Conservation (phyloP, 2,113 vertebrate species). For the Vicugna pacos region DNA sequence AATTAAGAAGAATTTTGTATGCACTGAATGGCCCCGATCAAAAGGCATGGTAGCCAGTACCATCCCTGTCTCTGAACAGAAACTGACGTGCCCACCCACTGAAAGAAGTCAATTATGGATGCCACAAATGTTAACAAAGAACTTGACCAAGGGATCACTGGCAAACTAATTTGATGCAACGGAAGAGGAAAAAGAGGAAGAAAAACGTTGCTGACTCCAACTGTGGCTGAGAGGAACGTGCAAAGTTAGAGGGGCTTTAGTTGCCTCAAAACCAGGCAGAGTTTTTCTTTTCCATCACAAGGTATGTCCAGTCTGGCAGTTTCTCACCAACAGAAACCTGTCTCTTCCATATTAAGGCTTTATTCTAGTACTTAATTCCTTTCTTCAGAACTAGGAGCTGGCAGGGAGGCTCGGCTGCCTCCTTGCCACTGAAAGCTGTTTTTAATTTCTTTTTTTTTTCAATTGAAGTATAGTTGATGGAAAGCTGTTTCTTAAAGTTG, state of each 20-base stretch:
- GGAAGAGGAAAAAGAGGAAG: background rate
- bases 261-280: background rate
- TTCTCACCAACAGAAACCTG: background rate
- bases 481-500: slow-evolving; percentile 4
- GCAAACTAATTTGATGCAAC: background rate
- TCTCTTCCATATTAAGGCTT: background rate
- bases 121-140: background rate
- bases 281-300: background rate
- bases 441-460: background rate
- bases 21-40: background rate
- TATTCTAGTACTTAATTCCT: background rate
- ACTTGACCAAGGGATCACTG: background rate
- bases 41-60: background rate
- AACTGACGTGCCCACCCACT: background rate
- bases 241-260: background rate
- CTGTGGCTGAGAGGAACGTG: background rate
- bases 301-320: background rate
- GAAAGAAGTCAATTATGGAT: background rate
- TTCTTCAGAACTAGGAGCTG: slow-evolving; percentile 30
- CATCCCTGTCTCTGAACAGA: background rate
- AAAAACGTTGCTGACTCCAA: background rate
- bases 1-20: background rate
- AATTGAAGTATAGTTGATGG: too few species aligned
- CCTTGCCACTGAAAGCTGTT: background rate
- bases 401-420: background rate